Evolutionary conservation across 2,888 invertebrate genomes (phyloP).

Genomic region (Drosophila neonasuta): DNA sequence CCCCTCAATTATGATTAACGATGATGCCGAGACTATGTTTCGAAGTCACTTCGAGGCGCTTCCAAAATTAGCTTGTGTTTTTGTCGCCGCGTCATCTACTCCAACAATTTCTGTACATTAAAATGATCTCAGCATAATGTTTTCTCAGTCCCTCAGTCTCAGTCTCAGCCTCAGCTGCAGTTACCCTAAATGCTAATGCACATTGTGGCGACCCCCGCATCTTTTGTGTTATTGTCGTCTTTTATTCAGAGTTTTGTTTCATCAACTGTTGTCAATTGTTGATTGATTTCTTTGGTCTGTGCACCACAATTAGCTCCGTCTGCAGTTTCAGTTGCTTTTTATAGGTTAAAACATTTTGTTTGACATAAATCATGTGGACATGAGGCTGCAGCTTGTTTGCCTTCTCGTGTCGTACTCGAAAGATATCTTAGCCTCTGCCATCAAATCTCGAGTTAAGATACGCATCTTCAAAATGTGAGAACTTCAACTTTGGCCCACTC

Average conservation of each 20-base stretch:
- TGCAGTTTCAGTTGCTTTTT: slow-evolving; percentile 26
- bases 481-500: neutral
- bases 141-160: slow-evolving; percentile 11
- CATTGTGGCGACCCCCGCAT: slow-evolving; percentile 52
- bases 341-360: slow-evolving; percentile 44
- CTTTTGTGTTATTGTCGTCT: slow-evolving; percentile 29
- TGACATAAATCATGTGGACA: slow-evolving; percentile 37
- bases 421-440: slow-evolving; percentile 9
- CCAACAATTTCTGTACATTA: slow-evolving; percentile 55
- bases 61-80: slow-evolving; percentile 63
- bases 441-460: slow-evolving; percentile 6
- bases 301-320: slow-evolving; percentile 55
- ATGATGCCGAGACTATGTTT: slow-evolving; percentile 27
- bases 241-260: slow-evolving; percentile 29
- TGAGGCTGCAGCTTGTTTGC: slow-evolving; percentile 1
- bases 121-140: slow-evolving; percentile 46
- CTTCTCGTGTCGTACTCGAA: slow-evolving; percentile 12
- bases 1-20: slow-evolving; percentile 69
- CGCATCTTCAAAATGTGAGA: neutral
- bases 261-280: slow-evolving; percentile 66
- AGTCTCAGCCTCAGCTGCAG: slow-evolving; percentile 5
- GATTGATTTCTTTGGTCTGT: slow-evolving; percentile 67
- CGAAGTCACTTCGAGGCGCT: slow-evolving; percentile 29
- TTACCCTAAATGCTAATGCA: slow-evolving; percentile 48
- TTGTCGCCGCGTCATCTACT: slow-evolving; percentile 59